Conservation (phyloP, 2,797 vertebrate species). For the Pelochelys cantorii region DNA sequence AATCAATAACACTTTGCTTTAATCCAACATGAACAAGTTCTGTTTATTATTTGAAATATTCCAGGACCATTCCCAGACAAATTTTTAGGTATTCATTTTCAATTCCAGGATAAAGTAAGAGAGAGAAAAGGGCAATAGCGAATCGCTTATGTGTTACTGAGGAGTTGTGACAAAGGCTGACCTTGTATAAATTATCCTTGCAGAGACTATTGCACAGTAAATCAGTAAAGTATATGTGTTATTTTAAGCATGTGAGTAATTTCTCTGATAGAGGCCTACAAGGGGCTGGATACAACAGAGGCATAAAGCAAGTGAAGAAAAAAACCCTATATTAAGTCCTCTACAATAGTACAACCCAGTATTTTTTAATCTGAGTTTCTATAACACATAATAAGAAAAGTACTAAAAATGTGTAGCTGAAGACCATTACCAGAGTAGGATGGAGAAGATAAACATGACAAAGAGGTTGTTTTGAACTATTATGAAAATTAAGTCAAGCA, state of each 20-base stretch:
- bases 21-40: neutral
- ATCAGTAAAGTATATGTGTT: neutral
- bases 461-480: neutral
- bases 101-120: neutral
- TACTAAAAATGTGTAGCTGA: neutral
- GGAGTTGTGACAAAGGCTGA: constrained; percentile 2
- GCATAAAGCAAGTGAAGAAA: neutral
- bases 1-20: constrained; percentile 11
- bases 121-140: neutral
- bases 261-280: neutral
- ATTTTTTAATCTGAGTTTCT: neutral
- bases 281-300: neutral
- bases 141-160: neutral
- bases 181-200: neutral
- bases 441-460: neutral
- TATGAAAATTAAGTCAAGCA: neutral
- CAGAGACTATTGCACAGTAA: neutral
- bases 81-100: neutral
- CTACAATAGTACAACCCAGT: neutral
- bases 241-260: constrained; percentile 8
- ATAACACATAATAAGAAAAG: neutral
- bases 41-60: neutral
- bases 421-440: neutral
- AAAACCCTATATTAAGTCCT: neutral
- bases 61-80: neutral